Evolutionary conservation across 2,888 invertebrate genomes (phyloP), one percentile per base, ranked within the genome.

Genomic region (Hylaea fasciaria): DNA sequence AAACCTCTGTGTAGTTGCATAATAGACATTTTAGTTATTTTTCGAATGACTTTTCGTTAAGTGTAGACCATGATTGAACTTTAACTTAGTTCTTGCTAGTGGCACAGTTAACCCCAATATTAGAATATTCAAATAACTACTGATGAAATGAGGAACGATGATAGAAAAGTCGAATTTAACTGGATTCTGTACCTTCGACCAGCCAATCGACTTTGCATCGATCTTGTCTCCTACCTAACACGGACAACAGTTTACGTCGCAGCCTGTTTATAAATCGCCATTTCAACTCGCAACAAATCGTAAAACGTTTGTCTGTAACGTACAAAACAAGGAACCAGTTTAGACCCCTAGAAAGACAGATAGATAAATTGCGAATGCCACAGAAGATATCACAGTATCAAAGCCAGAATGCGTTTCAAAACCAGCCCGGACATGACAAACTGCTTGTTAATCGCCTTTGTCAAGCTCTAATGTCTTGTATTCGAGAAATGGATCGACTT

Each of bases 361-460:
- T 66, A 68, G 66, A 66, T 64, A 66, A 64, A 70, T 66, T 62
- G 57, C 46, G 16, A 56, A 14, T 52, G 56, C 29, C 61, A 47
- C 51, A 62, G 61, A 52, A 52, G 13, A 57, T 22, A 28, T 45
- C 37, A 57, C 32, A 62, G 56, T 57, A 11, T 28, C 43, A 7
- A 0, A 40, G 12, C 29, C 32, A 46, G 50, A 60, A 60, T 60
- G 60, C 55, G 45, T 60, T 60, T 60, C 73, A 73, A 71, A 77
- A 74, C 74, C 72, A 79, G 56, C 52, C 41, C 73, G 73, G 76
- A 75, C 78, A 73, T 86, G 85, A 88, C 80, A 83, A 84, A 89
- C 86, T 81, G 79, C 83, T 85, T 81, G 86, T 88, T 89, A 87
- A 89, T 87, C 80, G 81, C 78, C 72, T 78, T 90, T 91, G 88